Evolutionary conservation across 2,888 invertebrate species (phyloP).

Genomic region (Clunio marinus): DNA sequence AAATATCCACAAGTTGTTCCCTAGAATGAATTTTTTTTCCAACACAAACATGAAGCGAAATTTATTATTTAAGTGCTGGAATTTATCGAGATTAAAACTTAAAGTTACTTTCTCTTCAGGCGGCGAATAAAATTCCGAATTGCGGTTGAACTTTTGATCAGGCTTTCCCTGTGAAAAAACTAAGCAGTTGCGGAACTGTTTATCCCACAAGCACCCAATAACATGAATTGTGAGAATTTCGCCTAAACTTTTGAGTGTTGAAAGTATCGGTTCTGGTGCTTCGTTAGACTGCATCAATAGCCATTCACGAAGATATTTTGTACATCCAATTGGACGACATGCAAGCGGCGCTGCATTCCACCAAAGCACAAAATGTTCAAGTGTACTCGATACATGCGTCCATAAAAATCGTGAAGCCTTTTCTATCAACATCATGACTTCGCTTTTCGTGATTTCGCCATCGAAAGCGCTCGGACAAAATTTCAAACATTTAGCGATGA

Average conservation of each 20-base stretch:
- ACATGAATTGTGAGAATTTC: constrained; percentile 76
- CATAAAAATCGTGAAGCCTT: constrained; percentile 56
- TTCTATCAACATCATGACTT: constrained; percentile 44
- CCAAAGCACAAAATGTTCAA: constrained; percentile 80
- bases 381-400: constrained; percentile 73
- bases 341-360: constrained; percentile 70
- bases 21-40: constrained; percentile 43
- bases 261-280: constrained; percentile 64
- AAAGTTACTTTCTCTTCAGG: constrained; percentile 14
- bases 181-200: constrained; percentile 52
- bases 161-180: constrained; percentile 43
- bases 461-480: constrained; percentile 42
- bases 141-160: constrained; percentile 21
- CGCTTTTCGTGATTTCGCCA: constrained; percentile 31
- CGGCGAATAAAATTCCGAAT: constrained; percentile 18
- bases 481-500: constrained; percentile 41
- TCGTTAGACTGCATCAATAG: constrained; percentile 53
- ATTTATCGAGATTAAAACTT: too few species aligned
- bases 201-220: constrained; percentile 76
- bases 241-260: constrained; percentile 68
- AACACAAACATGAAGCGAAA: not conserved
- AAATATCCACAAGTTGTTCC: constrained; percentile 48
- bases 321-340: constrained; percentile 60
- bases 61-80: not conserved
- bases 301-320: constrained; percentile 64